Conservation (phyloP, 1,140 invertebrate species). For the Notospermus geniculatus region DNA sequence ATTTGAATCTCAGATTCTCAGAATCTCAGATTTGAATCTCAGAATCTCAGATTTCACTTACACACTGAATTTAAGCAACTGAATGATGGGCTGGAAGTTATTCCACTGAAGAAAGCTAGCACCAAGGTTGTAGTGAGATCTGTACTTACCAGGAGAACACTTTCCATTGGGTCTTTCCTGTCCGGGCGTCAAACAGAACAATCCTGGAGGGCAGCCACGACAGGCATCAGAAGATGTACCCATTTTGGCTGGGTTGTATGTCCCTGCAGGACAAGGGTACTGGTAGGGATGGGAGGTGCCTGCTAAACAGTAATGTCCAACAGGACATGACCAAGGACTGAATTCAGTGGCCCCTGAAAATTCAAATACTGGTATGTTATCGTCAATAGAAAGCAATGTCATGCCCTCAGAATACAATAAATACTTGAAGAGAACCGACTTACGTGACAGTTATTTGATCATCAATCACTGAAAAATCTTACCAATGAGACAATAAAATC, state of each 20-base stretch:
- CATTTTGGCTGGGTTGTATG: constrained; percentile 45
- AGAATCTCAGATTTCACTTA: no score
- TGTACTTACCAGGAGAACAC: constrained; percentile 33
- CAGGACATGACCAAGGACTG: constrained; percentile 34
- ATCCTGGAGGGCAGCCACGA: constrained; percentile 40
- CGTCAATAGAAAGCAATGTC: no score
- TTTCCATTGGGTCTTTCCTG: constrained; percentile 30
- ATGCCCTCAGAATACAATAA: no score
- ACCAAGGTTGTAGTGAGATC: no score
- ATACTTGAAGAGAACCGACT: no score
- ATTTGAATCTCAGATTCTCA: no score
- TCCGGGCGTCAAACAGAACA: constrained; percentile 39
- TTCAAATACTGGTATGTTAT: background rate
- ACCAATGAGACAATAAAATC: constrained; percentile 28
- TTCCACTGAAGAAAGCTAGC: no score
- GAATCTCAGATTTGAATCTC: no score
- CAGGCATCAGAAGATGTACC: constrained; percentile 29
- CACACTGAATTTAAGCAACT: no score
- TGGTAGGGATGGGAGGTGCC: constrained; percentile 33
- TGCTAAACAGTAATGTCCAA: constrained; percentile 45
- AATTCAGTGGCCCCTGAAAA: constrained; percentile 24
- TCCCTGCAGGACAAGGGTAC: constrained; percentile 43
- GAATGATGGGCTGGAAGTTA: no score
- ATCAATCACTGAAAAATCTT: no score
- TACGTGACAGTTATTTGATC: no score